These are phyloP conservation scores for Hybognathus amarus DNA, from an alignment of 2,797 vertebrate species.

Conservation along the genomic window DNA sequence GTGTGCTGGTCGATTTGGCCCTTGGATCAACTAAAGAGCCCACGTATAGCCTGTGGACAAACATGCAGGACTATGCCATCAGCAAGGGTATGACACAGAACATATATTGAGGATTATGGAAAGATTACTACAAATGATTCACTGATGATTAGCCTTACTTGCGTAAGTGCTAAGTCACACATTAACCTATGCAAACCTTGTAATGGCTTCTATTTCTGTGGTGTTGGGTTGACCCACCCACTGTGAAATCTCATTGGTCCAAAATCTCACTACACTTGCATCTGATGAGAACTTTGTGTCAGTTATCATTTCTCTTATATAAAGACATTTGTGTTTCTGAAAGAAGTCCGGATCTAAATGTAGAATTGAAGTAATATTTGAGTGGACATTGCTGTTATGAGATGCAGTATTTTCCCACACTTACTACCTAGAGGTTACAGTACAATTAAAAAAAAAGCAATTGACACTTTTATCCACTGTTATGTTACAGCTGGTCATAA, in stretches of 20 bases:
- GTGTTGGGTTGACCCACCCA: neutral
- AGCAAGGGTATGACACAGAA: constrained; percentile 84
- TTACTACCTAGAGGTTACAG: neutral
- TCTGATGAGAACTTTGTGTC: neutral
- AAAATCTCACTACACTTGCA: neutral
- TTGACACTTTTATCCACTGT: neutral
- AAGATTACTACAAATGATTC: neutral
- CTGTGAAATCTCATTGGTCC: neutral
- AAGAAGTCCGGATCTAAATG: neutral
- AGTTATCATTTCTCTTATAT: neutral
- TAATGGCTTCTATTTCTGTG: neutral
- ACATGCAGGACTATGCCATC: constrained; percentile 95
- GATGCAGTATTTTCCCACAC: neutral
- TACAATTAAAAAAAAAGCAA: neutral
- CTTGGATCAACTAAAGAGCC: constrained; percentile 95
- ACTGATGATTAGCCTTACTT: neutral
- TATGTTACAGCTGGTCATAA: neutral
- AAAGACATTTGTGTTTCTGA: neutral
- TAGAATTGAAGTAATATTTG: neutral
- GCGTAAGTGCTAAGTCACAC: neutral
- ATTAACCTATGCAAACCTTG: neutral
- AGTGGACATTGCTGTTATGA: neutral
- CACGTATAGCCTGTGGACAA: constrained; percentile 92
- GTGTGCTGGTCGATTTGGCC: constrained; percentile 88
- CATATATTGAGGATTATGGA: neutral